Base-by-base conservation (phyloP, 2,797 vertebrate species). In the Pseudomugil gertrudae region DNA sequence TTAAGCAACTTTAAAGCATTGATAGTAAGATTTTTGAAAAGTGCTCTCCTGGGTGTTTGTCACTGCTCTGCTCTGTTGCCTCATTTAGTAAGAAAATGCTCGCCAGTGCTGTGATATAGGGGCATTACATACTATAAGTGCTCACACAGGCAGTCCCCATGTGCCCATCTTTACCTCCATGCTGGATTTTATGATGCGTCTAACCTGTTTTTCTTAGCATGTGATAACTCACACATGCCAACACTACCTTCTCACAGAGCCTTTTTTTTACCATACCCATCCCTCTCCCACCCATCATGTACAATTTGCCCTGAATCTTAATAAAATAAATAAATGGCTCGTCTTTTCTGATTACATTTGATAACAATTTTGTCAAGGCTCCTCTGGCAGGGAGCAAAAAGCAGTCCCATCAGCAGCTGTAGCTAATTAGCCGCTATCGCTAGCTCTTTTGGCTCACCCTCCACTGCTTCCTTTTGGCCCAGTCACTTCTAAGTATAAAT, bases 321-420 rank as follows among this genome's bases (percentile, higher is more conserved):
- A 88, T 85, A 79, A 69, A 65, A 67, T 82, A 84, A 90, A 89
- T n/a, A 92, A 88, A 87, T 76, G 83, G 76, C 85, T 86, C 77
- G 68, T 92, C 88, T 87, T 89, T 83, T 79, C 84, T 90, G 92
- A 93, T 94, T 92, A 88, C 89, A 76, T 93, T 91, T 91, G 91
- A 93, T 94, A 92, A 94, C 90, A 94, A 90, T 94, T 94, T 94
- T 91, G 89, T 92, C 90, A 87, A 93, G 87, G 78, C 78, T 91
- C 53, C 65, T 88, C 91, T 91, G 90, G 92, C 93, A 92, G 88
- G 80, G 79, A 66, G 72, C 77, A 70, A 86, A 79, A 77, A 84
- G 84, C 87, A 80, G 84, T 94, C 93, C 93, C 94, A 93, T 90
- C 91, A 95, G 95, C 95, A 97, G 95, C 94, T 96, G 95, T 83